A percentile compares a stretch with the other conserved stretches of the same genome.
Evolutionary conservation across 2,888 invertebrate genomes (phyloP).

Genomic region (Strigamia transsilvanica): DNA sequence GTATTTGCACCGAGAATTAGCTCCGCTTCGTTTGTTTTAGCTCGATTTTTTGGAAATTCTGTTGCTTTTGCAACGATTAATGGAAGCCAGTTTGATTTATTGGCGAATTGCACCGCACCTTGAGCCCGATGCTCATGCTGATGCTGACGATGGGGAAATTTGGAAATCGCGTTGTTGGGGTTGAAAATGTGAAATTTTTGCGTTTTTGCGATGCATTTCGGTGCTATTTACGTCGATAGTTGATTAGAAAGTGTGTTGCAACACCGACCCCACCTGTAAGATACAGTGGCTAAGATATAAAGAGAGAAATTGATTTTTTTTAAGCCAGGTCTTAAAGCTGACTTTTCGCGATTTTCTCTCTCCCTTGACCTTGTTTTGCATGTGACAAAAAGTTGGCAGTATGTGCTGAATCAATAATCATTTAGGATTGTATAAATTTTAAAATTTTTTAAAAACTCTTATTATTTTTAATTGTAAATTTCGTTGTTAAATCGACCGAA

Average conservation of each 20-base stretch:
- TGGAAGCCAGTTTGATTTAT: conserved; percentile 19
- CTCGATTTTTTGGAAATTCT: no score
- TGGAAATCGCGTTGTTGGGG: not conserved
- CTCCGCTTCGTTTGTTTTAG: no score
- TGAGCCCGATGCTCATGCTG: not conserved
- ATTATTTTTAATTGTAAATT: not conserved
- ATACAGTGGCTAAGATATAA: not conserved
- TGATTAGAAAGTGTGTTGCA: not conserved
- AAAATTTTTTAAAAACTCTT: not conserved
- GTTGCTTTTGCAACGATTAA: no score
- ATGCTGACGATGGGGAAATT: not conserved
- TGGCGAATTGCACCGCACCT: conserved; percentile 35
- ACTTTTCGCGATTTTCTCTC: not conserved
- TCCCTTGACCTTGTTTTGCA: not conserved
- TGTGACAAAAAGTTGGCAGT: not conserved
- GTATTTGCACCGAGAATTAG: no score
- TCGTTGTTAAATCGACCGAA: not conserved
- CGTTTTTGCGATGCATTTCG: not conserved
- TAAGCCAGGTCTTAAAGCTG: conserved; percentile 32
- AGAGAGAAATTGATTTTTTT: conserved; percentile 27
- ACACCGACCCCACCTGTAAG: conserved; percentile 29
- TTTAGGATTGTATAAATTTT: not conserved
- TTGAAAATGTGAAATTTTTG: not conserved
- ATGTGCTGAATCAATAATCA: not conserved
- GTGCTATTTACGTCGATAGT: not conserved